These are phyloP conservation scores for Aphidius ervi DNA, from an alignment of 1,140 invertebrate species.

Conservation along the genomic window DNA sequence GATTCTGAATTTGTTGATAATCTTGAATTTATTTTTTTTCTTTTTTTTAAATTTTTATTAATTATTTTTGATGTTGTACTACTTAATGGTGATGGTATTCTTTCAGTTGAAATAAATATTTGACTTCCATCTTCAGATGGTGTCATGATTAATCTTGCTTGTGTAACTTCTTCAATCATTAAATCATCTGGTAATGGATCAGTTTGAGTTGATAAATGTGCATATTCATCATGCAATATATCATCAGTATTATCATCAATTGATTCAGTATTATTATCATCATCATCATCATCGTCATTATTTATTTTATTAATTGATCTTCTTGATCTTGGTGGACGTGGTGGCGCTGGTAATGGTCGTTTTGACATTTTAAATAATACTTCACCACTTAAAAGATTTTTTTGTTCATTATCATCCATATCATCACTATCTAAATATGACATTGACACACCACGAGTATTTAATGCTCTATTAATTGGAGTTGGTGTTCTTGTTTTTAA, in stretches of 20 bases:
- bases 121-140: slow-evolving; percentile 46
- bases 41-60: slow-evolving; percentile 17
- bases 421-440: slow-evolving; percentile 61
- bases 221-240: slow-evolving; percentile 60
- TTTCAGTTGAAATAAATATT: slow-evolving; percentile 46
- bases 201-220: slow-evolving; percentile 67
- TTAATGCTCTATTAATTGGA: slow-evolving; percentile 21
- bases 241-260: slow-evolving; percentile 18
- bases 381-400: slow-evolving; percentile 64
- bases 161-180: slow-evolving; percentile 58
- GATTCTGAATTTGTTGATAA: slow-evolving; percentile 17
- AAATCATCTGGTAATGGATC: slow-evolving; percentile 75
- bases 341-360: slow-evolving; percentile 75
- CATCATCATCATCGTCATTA: slow-evolving; percentile 32
- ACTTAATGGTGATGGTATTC: slow-evolving; percentile 35
- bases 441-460: slow-evolving; percentile 29
- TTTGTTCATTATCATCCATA: slow-evolving; percentile 47
- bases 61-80: slow-evolving; percentile 13
- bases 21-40: slow-evolving; percentile 5
- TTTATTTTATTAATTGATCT: slow-evolving; percentile 39
- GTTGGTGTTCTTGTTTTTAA: slow-evolving; percentile 46
- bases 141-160: slow-evolving; percentile 42
- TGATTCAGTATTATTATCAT: slow-evolving; percentile 26
- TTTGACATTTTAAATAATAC: slow-evolving; percentile 75
- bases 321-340: slow-evolving; percentile 62